Conservation (phyloP, 2,888 invertebrate species). For the Pandemis corylana region DNA sequence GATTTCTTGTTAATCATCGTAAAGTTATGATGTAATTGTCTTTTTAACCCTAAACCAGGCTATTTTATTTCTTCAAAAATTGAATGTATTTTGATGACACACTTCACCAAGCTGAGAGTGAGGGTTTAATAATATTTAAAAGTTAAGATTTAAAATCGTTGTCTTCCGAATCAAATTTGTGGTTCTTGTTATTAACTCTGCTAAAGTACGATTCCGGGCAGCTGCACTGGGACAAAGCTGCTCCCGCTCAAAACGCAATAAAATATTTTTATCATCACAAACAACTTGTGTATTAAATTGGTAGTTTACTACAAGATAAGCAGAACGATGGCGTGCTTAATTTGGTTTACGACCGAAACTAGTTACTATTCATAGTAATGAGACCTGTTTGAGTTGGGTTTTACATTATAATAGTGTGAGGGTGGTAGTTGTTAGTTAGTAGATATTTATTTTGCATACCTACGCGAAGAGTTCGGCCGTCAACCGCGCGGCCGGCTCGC, state of each 20-base stretch:
- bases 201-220: background rate
- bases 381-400: slow-evolving; percentile 1
- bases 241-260: slow-evolving; percentile 1
- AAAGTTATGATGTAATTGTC: background rate
- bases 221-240: background rate
- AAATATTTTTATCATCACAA: slow-evolving; percentile 8
- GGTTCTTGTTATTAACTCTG: background rate
- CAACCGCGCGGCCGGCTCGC: slow-evolving; percentile 47
- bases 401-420: slow-evolving; percentile 20
- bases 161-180: slow-evolving; percentile 15
- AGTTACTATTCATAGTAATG: slow-evolving; percentile 16
- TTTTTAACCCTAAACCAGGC: background rate
- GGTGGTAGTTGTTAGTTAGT: slow-evolving; percentile 25
- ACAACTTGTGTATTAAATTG: background rate
- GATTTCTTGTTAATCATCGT: background rate
- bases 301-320: background rate
- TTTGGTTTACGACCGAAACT: background rate
- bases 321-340: background rate
- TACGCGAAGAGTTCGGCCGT: slow-evolving; percentile 5
- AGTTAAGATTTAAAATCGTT: slow-evolving; percentile 14
- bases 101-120: background rate
- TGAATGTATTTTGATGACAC: background rate
- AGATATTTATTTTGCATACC: slow-evolving; percentile 24
- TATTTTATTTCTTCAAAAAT: background rate
- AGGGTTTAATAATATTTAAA: background rate